These are phyloP conservation scores for Rambutsinella grinnellia DNA, from an alignment of 2,888 invertebrate genomes.

Conservation along the genomic window DNA sequence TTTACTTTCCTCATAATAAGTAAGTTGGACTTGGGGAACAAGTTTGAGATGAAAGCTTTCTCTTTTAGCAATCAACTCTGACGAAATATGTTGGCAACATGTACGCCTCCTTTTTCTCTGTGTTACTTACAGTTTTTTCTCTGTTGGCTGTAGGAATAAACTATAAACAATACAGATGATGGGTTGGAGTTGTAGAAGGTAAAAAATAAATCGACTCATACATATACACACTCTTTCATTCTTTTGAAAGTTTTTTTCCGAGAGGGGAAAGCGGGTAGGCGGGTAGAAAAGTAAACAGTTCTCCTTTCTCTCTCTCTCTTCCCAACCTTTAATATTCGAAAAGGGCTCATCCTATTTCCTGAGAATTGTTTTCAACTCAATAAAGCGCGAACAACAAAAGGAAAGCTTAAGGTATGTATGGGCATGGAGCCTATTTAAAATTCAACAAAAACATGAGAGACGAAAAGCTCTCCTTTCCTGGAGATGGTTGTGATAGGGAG, in stretches of 20 bases:
- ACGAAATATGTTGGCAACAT: too few relatives aligned
- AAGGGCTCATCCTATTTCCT: not conserved
- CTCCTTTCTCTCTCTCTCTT: not conserved
- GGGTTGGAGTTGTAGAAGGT: too few relatives aligned
- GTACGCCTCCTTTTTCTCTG: too few relatives aligned
- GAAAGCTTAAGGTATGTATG: not conserved
- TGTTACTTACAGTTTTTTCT: not conserved
- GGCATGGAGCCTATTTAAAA: not conserved
- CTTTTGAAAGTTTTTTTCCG: too few relatives aligned
- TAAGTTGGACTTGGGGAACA: not conserved
- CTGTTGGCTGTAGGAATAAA: not conserved
- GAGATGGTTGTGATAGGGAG: not conserved
- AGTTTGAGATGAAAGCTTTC: not conserved
- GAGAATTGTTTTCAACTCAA: conserved; percentile 1
- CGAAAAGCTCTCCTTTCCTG: not conserved
- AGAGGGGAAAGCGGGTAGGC: not conserved
- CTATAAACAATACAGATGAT: not conserved
- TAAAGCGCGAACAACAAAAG: not conserved
- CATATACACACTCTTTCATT: too few relatives aligned
- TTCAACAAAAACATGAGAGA: not conserved
- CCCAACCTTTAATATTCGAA: not conserved
- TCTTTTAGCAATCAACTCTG: not conserved
- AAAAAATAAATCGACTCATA: too few relatives aligned
- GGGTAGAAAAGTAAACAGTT: not conserved
- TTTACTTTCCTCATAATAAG: too few relatives aligned